Base-by-base conservation (phyloP, 2,797 vertebrate species). In the Erethizon dorsatum region DNA sequence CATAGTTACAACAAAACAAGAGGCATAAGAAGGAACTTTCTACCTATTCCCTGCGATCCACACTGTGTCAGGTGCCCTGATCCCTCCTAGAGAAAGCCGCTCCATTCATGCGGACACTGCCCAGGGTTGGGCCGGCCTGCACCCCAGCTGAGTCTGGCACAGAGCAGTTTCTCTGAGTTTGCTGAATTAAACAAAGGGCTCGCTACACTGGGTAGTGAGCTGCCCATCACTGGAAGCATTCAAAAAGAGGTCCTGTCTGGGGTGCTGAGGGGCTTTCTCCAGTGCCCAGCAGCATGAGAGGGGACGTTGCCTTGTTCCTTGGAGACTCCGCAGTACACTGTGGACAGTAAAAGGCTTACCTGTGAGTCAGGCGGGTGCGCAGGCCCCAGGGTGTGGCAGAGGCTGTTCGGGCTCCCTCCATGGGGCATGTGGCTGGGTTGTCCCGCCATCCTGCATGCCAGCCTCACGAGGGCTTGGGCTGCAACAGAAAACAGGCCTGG, bases 381-480 rank as follows among this genome's bases (percentile, higher is more conserved):
- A n/a, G 98, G 98, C 26, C 98, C 98, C 0, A 98, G 98, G 65
- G 98, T 98, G 96, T 99, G 99, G 98, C 99, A 99, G 2, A 99
- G 98, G 73, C 94, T 98, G 96, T 98, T 99, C 93, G 99, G 99
- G 98, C 99, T 99, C 98, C 99, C 99, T 97, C 99, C 98, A 2
- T 98, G 98, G 50, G 98, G 98, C 18, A 99, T 98, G 90, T 99
- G 99, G 98, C 99, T 99, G 95, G 99, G 99, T 97, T 99, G 99
- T 97, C 99, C 98, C 96, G 99, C 99, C 99, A 99, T 99, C 97
- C 98, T 99, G 98, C 99, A 99, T 99, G 97, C 99, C 99, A 99
- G 69, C 97, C 83, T 91, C 97, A 91, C 95, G 31, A 93, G 83
- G 10, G 82, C 69, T 97, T 97, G 31, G 97, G 98, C 97, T 96